phyloP scores from a whole-genome alignment of 2,888 invertebrate genomes.

The Drosophila peninsularis region DNA sequence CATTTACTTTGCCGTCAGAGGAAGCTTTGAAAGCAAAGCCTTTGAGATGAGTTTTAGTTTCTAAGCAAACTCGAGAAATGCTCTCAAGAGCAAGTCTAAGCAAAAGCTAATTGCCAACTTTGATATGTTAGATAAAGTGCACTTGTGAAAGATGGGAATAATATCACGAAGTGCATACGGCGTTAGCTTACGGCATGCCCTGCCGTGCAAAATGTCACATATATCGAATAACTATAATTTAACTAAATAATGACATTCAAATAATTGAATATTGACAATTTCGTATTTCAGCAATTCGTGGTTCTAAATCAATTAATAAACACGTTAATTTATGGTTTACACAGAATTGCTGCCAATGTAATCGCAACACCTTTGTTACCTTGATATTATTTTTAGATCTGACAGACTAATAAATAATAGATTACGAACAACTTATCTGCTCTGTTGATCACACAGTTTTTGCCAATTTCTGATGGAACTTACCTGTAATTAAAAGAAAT shows the following conservation, averaged over 20 bases:
- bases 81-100: background rate
- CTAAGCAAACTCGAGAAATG: background rate
- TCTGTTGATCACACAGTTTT: background rate
- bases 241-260: background rate
- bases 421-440: constrained; percentile 7
- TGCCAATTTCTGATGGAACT: constrained; percentile 36
- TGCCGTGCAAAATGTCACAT: background rate
- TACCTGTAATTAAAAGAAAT: constrained; percentile 64
- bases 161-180: background rate
- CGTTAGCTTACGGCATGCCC: no score
- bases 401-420: background rate
- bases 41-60: background rate
- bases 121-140: background rate
- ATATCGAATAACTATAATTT: background rate
- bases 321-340: background rate
- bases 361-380: background rate
- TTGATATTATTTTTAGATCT: background rate
- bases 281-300: background rate
- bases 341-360: background rate
- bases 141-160: background rate
- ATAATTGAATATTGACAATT: background rate
- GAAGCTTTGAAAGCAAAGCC: background rate
- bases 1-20: background rate
- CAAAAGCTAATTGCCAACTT: background rate
- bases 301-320: background rate